A percentile compares a stretch with the other conserved stretches of the same genome.
These are phyloP conservation scores for Tachina lurida DNA, from an alignment of 2,888 invertebrate species.

Conservation along the genomic window DNA sequence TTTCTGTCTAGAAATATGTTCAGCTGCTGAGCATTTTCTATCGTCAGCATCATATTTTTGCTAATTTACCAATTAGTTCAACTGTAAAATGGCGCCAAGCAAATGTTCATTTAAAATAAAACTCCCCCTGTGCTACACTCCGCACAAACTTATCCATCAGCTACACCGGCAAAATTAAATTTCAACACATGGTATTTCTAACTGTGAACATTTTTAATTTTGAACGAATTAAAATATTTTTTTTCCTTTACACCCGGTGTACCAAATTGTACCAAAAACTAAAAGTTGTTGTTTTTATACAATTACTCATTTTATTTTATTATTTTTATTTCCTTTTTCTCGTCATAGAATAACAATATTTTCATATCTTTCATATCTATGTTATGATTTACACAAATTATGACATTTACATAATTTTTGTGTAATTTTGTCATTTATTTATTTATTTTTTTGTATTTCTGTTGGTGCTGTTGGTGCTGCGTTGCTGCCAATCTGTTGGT, in stretches of 20 bases:
- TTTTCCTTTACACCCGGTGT: background rate
- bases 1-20: background rate
- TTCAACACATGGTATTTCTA: slow-evolving; percentile 41
- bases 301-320: slow-evolving; percentile 6
- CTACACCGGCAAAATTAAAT: background rate
- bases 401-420: slow-evolving; percentile 70
- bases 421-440: slow-evolving; percentile 63
- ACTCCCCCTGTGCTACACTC: background rate
- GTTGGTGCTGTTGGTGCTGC: background rate
- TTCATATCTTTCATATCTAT: slow-evolving; percentile 44
- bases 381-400: slow-evolving; percentile 64
- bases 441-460: slow-evolving; percentile 20
- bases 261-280: slow-evolving; percentile 18
- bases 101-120: slow-evolving; percentile 55
- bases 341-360: slow-evolving; percentile 17
- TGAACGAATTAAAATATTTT: slow-evolving; percentile 2
- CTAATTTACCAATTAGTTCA: slow-evolving; percentile 72
- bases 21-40: background rate
- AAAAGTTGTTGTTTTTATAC: slow-evolving; percentile 44
- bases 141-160: background rate
- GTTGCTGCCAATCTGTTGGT: slow-evolving; percentile 44
- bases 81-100: slow-evolving; percentile 71
- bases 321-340: slow-evolving; percentile 7
- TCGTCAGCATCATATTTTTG: slow-evolving; percentile 67
- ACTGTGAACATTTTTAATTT: slow-evolving; percentile 16